These are phyloP conservation scores for Callipepla californica DNA, from an alignment of 2,113 vertebrate species.

Conservation along the genomic window DNA sequence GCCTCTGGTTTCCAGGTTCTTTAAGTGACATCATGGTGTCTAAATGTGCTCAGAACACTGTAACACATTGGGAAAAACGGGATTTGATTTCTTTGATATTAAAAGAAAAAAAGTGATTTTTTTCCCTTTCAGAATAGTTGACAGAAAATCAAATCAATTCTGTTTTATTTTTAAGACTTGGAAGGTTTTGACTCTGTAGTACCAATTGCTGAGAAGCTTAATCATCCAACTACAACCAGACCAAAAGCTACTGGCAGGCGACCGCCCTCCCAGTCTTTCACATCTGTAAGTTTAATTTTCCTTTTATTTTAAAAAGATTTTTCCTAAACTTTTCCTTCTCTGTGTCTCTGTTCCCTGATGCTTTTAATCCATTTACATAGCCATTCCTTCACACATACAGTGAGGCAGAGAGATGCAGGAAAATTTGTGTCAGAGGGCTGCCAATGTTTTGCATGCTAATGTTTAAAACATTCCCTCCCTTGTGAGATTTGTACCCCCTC, in stretches of 20 bases:
- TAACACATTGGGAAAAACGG: slow-evolving; percentile 3
- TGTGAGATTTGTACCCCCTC: background rate
- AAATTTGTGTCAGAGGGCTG: slow-evolving; percentile 4
- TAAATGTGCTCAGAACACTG: background rate
- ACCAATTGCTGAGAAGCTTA: slow-evolving; percentile 91
- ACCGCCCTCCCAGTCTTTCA: slow-evolving; percentile 94
- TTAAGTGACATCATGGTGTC: background rate
- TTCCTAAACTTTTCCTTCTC: background rate
- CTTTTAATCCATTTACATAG: background rate
- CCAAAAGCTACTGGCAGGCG: slow-evolving; percentile 94
- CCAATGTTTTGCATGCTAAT: slow-evolving; percentile 8
- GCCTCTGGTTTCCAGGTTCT: slow-evolving; percentile 23
- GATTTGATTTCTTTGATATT: slow-evolving; percentile 41
- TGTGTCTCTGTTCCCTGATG: slow-evolving; percentile 2
- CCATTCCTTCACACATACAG: background rate
- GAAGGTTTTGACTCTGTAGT: slow-evolving; percentile 94
- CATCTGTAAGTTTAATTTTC: slow-evolving; percentile 85
- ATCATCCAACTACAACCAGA: slow-evolving; percentile 92
- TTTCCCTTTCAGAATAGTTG: slow-evolving; percentile 47
- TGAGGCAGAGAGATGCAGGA: slow-evolving; percentile 8
- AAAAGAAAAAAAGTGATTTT: background rate
- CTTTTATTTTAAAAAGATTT: slow-evolving; percentile 5
- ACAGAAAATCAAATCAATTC: slow-evolving; percentile 42
- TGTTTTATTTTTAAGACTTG: slow-evolving; percentile 85
- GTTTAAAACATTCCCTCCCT: slow-evolving; percentile 25